These are phyloP conservation scores for Macrotus californicus DNA, from an alignment of 2,113 vertebrate species.

Conservation along the genomic window DNA sequence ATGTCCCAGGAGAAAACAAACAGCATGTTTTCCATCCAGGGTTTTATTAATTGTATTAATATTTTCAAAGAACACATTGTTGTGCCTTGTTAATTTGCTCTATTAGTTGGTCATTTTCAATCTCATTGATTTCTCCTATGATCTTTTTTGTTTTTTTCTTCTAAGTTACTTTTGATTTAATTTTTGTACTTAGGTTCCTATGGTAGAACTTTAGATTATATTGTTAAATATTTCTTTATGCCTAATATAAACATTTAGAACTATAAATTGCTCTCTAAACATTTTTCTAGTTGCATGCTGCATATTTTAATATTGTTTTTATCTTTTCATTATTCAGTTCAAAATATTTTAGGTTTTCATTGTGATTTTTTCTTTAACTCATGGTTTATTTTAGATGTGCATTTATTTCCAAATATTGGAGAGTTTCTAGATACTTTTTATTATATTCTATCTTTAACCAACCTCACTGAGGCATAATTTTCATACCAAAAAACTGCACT, in stretches of 20 bases:
- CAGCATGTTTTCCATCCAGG: neutral
- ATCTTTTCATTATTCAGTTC: neutral
- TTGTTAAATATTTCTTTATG: neutral
- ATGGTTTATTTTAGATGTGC: neutral
- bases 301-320: no score
- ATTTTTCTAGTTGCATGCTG: neutral
- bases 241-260: neutral
- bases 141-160: neutral
- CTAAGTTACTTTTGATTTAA: neutral
- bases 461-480: neutral
- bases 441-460: neutral
- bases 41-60: neutral
- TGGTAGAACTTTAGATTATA: neutral
- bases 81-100: neutral
- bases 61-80: slow-evolving; percentile 1
- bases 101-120: neutral
- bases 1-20: neutral
- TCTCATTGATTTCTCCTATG: neutral
- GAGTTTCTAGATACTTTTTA: neutral
- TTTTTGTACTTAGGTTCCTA: neutral
- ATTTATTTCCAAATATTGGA: neutral
- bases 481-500: neutral
- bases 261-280: neutral
- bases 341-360: slow-evolving; percentile 1
- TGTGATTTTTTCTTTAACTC: neutral